Percentiles rank a stretch among this genome's conserved stretches.
phyloP scores from a whole-genome alignment of 1,140 invertebrate species.

The Tribolium castaneum region DNA sequence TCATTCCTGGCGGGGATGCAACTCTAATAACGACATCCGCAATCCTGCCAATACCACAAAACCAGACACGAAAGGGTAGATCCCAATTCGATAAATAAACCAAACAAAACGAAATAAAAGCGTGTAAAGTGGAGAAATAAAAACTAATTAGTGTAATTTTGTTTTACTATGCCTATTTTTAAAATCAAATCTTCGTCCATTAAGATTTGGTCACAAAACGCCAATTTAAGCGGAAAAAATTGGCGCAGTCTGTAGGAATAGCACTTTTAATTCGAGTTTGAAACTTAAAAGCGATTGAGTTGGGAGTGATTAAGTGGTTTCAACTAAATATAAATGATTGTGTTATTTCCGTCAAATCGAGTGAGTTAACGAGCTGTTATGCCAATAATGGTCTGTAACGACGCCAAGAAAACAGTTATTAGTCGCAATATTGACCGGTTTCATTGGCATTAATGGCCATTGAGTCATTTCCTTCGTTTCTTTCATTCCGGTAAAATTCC shows the following conservation, averaged over 20 bases:
- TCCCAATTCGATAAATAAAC: no score
- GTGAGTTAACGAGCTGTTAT: conserved; percentile 10
- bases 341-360: background rate
- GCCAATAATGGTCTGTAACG: background rate
- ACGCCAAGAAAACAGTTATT: conserved; percentile 13
- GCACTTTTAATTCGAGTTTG: background rate
- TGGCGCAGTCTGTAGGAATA: background rate
- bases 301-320: background rate
- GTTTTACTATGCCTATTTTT: no score
- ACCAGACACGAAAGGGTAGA: no score
- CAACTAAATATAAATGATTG: background rate
- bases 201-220: no score
- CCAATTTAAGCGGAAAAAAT: background rate
- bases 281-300: background rate
- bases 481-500: background rate
- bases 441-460: conserved; percentile 1
- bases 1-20: background rate
- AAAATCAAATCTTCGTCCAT: no score
- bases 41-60: no score
- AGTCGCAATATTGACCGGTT: conserved; percentile 5
- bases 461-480: conserved; percentile 21
- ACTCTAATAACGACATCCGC: no score
- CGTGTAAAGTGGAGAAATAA: no score
- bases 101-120: no score
- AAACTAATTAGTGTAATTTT: no score